Conservation (phyloP, 1,140 invertebrate species). For the Carcinoscorpius rotundicauda region DNA sequence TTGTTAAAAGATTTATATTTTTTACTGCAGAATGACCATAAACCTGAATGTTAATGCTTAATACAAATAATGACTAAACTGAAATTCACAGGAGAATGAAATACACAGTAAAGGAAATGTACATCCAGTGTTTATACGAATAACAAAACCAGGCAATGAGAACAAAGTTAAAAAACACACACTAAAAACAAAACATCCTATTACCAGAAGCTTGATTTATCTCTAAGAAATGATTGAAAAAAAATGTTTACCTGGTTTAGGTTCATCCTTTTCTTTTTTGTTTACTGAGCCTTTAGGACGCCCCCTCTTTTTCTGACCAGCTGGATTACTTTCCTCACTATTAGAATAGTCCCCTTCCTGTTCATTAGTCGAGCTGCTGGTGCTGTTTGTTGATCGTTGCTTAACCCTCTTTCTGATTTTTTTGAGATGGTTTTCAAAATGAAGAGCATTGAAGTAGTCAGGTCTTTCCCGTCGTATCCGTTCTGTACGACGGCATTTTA, state of each 20-base stretch:
- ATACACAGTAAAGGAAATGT: no score
- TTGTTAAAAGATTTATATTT: no score
- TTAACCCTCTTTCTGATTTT: slow-evolving; percentile 10
- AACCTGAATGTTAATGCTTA: no score
- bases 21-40: no score
- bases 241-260: no score
- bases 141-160: no score
- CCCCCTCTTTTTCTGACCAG: slow-evolving; percentile 13
- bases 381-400: slow-evolving; percentile 10
- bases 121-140: no score
- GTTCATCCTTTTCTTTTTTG: not conserved
- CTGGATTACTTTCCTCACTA: slow-evolving; percentile 15
- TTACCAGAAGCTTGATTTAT: not conserved
- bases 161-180: not conserved
- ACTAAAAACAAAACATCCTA: not conserved
- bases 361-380: slow-evolving; percentile 9
- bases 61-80: no score
- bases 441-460: slow-evolving; percentile 68
- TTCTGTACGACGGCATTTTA: slow-evolving; percentile 48
- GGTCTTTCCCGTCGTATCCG: slow-evolving; percentile 60
- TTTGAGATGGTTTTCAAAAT: slow-evolving; percentile 55
- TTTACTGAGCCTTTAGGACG: slow-evolving; percentile 10
- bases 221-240: not conserved
- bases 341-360: slow-evolving; percentile 18
- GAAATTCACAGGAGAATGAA: no score